Percentiles rank a stretch among this genome's conserved stretches.
These are phyloP conservation scores for Kryphioiulus occultus DNA, from an alignment of 2,888 invertebrate genomes.

Conservation along the genomic window DNA sequence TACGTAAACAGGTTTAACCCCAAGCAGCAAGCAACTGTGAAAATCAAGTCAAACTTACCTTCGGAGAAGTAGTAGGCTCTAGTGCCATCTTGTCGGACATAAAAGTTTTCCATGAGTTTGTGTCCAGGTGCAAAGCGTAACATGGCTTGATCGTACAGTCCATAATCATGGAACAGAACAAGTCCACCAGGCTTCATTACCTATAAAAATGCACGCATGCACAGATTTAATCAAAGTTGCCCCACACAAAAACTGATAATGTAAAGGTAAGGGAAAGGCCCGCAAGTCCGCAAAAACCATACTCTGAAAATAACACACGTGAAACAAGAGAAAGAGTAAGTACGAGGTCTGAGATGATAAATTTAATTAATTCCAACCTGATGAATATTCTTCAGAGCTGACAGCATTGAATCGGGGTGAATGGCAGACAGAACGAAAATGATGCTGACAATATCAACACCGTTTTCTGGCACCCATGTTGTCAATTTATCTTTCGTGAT, in stretches of 20 bases:
- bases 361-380: neutral
- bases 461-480: slow-evolving; percentile 62
- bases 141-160: slow-evolving; percentile 94
- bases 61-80: slow-evolving; percentile 70
- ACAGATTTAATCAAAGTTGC: too few relatives aligned
- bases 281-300: too few relatives aligned
- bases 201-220: too few relatives aligned
- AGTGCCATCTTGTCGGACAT: slow-evolving; percentile 96
- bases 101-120: slow-evolving; percentile 91
- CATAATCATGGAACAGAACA: slow-evolving; percentile 91
- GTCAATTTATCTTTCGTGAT: slow-evolving; percentile 76
- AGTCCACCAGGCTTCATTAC: slow-evolving; percentile 72
- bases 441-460: slow-evolving; percentile 82
- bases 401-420: slow-evolving; percentile 80
- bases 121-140: slow-evolving; percentile 90
- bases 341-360: too few relatives aligned
- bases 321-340: too few relatives aligned
- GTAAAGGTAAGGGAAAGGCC: too few relatives aligned
- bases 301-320: too few relatives aligned
- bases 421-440: slow-evolving; percentile 96
- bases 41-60: slow-evolving; percentile 58
- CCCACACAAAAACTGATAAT: too few relatives aligned
- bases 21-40: neutral
- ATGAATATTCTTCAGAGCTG: slow-evolving; percentile 41
- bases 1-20: neutral